Base-by-base conservation (phyloP, 1,140 invertebrate species). In the Apolygus lucorum region DNA sequence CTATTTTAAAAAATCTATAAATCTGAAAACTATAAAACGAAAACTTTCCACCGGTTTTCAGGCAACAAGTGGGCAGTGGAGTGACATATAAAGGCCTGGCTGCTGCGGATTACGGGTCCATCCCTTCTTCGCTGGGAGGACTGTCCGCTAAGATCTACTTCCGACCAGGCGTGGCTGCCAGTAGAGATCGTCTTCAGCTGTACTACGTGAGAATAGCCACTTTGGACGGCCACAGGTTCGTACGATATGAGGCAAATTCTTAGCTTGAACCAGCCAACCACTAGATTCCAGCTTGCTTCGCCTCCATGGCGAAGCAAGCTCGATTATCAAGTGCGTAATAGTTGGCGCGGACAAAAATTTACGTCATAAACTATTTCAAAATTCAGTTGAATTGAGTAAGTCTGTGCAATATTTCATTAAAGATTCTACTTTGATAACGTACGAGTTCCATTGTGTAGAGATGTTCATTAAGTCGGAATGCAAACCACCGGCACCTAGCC, bases 151-250 rank as follows among this genome's bases (percentile, higher is more conserved):
- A 67, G 26, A 13, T 59, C 34, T 8, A 69, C 70, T 24, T 71
- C 67, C 13, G 63, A 26, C 14, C 17, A 70, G n/a, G 28, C 62
- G 28, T 65, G 65, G 17, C 63, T 63, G n/a, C 25, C 68, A 13
- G 69, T 63, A 21, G 68, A 52, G 24, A 42, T 52, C 1, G 67
- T 63, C 2, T 52, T 67, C 14, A 68, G 59, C 24, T 73, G 64
- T 54, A 68, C 25, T 22, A 52, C 13, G 68, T 73, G 2, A 59
- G 34, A 13, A 26, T 74, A 8, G 24, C 62, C 13, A 68, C 63
- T 26, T 28, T 74, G 27, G 64, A 71, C 63, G 73, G 73, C 2
- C 68, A 73, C 54, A 65, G 68, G 70, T 70, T n/a, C n/a, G n/a
- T n/a, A n/a, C n/a, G n/a, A 70, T 65, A 64, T 69, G 8, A 49